Evolutionary conservation across 2,797 vertebrate genomes (phyloP).

Genomic region (Alfaro cultratus): DNA sequence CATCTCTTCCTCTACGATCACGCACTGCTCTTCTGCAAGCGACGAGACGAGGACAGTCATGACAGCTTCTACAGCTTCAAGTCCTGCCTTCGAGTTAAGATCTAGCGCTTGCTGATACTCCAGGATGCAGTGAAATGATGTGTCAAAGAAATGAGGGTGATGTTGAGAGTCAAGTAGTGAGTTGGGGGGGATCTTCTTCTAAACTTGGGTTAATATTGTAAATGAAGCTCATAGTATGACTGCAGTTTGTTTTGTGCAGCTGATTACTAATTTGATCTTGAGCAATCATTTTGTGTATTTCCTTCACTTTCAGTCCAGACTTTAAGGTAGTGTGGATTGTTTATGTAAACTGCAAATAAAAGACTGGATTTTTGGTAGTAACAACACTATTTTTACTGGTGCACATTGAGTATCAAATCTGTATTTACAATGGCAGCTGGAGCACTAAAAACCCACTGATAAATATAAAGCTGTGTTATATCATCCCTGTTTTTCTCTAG

Average conservation of each 20-base stretch:
- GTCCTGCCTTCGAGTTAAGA: conserved; percentile 91
- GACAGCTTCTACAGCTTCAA: conserved; percentile 96
- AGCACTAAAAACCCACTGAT: not conserved
- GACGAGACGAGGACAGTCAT: conserved; percentile 86
- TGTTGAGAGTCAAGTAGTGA: not conserved
- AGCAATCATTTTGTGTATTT: not conserved
- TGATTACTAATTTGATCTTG: not conserved
- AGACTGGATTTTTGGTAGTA: not conserved
- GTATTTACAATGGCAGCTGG: not conserved
- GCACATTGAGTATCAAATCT: not conserved
- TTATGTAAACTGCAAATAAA: not conserved
- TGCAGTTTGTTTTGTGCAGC: not conserved
- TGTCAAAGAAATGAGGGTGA: not conserved
- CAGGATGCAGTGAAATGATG: not conserved
- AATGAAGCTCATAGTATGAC: not conserved
- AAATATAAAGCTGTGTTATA: not conserved
- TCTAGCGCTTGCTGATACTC: not conserved
- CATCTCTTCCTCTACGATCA: conserved; percentile 96
- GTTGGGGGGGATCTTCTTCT: not conserved
- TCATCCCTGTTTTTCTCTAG: conserved; percentile 66
- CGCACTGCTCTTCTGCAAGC: conserved; percentile 96
- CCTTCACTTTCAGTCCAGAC: not conserved
- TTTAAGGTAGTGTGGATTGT: not conserved
- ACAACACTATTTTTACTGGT: not conserved
- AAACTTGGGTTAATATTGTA: not conserved